Percentiles rank a stretch among this genome's conserved stretches.
Conservation (phyloP, 2,113 vertebrate genomes). For the human region DNA sequence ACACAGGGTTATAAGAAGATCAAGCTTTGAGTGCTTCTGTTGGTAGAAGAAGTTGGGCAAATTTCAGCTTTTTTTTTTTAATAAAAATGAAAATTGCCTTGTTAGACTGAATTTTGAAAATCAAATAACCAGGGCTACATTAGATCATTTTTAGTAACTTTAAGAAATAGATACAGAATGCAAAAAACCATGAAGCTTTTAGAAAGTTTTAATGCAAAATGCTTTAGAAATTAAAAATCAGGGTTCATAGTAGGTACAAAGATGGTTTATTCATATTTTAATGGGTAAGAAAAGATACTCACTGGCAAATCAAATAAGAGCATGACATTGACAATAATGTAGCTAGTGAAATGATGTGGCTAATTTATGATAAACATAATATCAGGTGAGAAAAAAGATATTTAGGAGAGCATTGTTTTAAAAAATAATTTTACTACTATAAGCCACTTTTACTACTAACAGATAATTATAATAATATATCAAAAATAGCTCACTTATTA, state of each 20-base stretch:
- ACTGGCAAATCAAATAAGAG: neutral
- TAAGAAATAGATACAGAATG: neutral
- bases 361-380: neutral
- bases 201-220: conserved; percentile 3
- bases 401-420: neutral
- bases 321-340: neutral
- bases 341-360: neutral
- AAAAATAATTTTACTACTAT: neutral
- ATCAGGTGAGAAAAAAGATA: neutral
- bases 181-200: neutral
- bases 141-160: neutral
- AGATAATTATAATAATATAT: neutral
- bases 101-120: conserved; percentile 37
- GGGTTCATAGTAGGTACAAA: neutral
- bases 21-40: neutral
- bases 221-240: neutral
- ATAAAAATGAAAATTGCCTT: neutral
- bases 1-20: neutral
- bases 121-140: neutral
- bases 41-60: neutral
- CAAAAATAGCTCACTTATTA: neutral
- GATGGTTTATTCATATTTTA: neutral
- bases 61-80: conserved; percentile 45
- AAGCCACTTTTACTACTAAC: neutral
- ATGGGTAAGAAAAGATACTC: neutral